Evolutionary conservation across 2,797 vertebrate genomes (phyloP), one percentile per base, ranked within the genome.

Genomic region (Coranthus polyacanthus): DNA sequence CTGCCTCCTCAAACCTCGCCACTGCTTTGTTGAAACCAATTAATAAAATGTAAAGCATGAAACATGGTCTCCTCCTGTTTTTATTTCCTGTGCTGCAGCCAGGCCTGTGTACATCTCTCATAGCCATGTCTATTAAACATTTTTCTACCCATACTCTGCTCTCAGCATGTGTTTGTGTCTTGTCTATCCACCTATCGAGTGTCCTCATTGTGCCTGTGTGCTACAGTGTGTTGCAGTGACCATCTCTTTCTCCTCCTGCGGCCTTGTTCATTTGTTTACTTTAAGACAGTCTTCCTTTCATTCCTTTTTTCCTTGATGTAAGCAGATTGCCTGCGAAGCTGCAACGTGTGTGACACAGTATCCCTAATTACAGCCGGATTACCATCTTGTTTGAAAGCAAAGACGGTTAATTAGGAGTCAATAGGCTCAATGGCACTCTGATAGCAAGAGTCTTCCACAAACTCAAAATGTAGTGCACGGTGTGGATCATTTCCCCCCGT

Each of bases 291-390:
- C 75, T 20, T 41, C 43, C 43, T 78, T 56, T 79, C 69, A 60
- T 50, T 78, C 56, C 61, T 77, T 65, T 77, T 65, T 69, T 63
- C 53, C 44, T 71, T 4, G 12, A 60, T 38, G 52, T 76, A 74
- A 82, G 73, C 79, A 82, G 78, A 81, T 72, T 57, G 63, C 73
- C 46, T 57, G 57, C 34, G 3, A 32, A 57, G 67, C 60, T 74
- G 66, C 69, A 52, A 53, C 29, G 50, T 78, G 83, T 82, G 78
- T 75, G 81, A 78, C 81, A 81, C 53, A 60, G 75, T 75, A 66
- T 85, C 70, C 76, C 71, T 90, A 85, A 92, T 92, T 86, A 89
- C 75, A 67, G 71, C 59, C 29, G 84, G 91, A 91, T 92, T 89
- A 89, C 75, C 81, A 80, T 86, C 79, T 64, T 76, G 72, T 80